Evolutionary conservation across 2,113 vertebrate species (phyloP), one percentile per base, ranked within the genome.

Genomic region (Seriola aureovittata): DNA sequence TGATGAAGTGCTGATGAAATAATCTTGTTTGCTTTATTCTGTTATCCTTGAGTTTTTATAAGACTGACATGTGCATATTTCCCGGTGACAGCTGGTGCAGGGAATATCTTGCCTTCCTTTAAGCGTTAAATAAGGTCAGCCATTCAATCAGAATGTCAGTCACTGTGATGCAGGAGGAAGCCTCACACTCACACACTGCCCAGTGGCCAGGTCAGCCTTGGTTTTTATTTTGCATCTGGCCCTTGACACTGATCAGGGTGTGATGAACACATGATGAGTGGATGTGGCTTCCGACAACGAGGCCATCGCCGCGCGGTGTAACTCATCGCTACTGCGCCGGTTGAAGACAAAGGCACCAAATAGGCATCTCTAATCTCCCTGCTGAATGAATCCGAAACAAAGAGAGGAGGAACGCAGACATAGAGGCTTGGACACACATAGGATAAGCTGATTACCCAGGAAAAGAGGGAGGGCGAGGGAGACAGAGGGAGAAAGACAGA

Each of bases 331-430:
- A 66, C 83, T 68, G 92, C 78, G 52, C 75, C 12, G 82, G 81
- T 66, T 38, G 74, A 67, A 92, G 85, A 95, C 94, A 96, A 95
- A 94, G 84, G 88, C 91, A 80, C 79, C 80, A 93, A 95, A 95
- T 93, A 95, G 93, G 94, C 93, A 86, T 94, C 89, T 90, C 95
- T 96, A 96, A 96, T 96, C 95, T 94, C 87, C 84, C 92, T 88
- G 92, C 92, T 94, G 94, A 96, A 95, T 94, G 94, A 94, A 93
- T 90, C 78, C 3, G 81, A 94, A 89, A 95, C 91, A 95, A 95
- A 96, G 92, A 88, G 86, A 89, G 85, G 86, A 92, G 89, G 89
- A 93, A 91, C 89, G 87, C 91, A 93, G 91, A 93, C 89, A 91
- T 50, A 89, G 91, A 83, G 85, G 91, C 89, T 91, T 92, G 93